A percentile compares a stretch with the other conserved stretches of the same genome.
phyloP scores from a whole-genome alignment of 2,113 vertebrate genomes.

The Anguilla rostrata region DNA sequence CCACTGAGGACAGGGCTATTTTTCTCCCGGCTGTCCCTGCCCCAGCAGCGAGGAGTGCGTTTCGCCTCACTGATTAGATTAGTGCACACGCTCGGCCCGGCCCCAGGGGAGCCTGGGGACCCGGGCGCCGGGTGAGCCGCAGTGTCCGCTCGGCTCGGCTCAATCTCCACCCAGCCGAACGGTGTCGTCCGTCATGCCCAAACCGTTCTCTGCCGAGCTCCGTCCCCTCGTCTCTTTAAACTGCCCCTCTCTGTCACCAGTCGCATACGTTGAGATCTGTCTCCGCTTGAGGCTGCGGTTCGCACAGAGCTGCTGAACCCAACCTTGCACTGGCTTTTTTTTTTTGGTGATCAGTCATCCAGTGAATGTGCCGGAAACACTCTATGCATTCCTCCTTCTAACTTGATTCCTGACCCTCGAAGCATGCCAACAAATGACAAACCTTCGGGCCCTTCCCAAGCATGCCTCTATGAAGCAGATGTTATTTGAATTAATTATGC shows the following conservation, averaged over 20 bases:
- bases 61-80: background rate
- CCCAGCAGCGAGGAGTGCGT: background rate
- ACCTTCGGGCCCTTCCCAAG: background rate
- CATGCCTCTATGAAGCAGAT: background rate
- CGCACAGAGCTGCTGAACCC: background rate
- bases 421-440: background rate
- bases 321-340: background rate
- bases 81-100: background rate
- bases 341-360: background rate
- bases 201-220: background rate
- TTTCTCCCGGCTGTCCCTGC: background rate
- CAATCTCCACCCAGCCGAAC: background rate
- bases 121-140: background rate
- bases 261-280: background rate
- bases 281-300: background rate
- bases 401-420: background rate
- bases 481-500: background rate
- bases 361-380: background rate
- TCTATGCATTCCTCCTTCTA: background rate
- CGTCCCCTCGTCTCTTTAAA: background rate
- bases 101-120: background rate
- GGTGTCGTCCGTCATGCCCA: background rate
- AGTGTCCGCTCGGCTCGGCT: background rate
- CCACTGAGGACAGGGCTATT: slow-evolving; percentile 8
- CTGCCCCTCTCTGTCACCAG: background rate